Percentiles rank a stretch among this genome's conserved stretches.
Conservation (phyloP, 2,888 invertebrate species). For the Aricia artaxerxes region DNA sequence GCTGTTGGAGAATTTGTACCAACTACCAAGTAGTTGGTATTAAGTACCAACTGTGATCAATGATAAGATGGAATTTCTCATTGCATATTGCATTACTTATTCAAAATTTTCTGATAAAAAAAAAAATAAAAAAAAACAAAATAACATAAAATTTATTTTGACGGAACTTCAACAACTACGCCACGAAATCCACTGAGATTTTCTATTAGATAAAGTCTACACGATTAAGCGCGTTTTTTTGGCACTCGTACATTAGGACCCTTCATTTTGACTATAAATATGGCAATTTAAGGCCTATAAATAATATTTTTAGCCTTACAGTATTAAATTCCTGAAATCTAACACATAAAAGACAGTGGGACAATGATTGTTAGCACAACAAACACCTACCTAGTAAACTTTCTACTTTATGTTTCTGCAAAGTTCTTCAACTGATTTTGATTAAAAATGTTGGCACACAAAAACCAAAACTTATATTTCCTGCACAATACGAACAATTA, state of each 20-base stretch:
- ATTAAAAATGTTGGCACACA: neutral
- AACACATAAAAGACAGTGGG: neutral
- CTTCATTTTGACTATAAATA: neutral
- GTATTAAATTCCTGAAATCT: neutral
- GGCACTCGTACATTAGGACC: neutral
- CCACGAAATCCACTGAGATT: too few relatives aligned
- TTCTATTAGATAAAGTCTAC: neutral
- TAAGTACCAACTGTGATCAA: neutral
- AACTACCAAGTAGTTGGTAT: too few relatives aligned
- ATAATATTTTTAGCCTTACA: neutral
- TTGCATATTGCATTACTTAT: neutral
- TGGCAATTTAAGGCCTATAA: neutral
- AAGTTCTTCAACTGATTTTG: neutral
- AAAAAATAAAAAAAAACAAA: neutral
- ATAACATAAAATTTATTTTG: neutral
- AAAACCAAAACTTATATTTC: neutral
- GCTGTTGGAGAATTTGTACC: too few relatives aligned
- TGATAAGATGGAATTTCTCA: neutral
- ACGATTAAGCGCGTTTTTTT: neutral
- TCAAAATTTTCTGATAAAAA: too few relatives aligned
- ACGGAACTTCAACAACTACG: neutral
- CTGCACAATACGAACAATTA: neutral
- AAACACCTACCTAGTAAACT: slow-evolving; percentile 11
- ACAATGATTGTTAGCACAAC: neutral
- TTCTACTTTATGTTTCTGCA: neutral